Percentiles rank a stretch among this genome's conserved stretches.
phyloP scores from a whole-genome alignment of 2,797 vertebrate genomes.

The Odontamblyopus lacepedii region DNA sequence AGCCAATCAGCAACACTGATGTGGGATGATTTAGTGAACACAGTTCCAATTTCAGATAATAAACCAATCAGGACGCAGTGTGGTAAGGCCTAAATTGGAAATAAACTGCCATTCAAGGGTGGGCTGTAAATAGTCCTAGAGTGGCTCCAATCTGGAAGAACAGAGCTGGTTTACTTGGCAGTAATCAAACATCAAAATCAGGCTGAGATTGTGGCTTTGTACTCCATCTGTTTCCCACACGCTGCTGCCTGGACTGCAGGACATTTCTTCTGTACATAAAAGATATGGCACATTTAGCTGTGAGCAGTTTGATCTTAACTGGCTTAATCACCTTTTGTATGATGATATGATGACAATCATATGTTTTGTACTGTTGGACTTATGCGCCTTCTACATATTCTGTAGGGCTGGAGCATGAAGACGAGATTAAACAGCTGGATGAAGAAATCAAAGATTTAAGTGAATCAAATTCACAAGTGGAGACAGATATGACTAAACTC shows the following conservation, averaged over 20 bases:
- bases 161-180: conserved; percentile 34
- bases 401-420: conserved; percentile 94
- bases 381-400: conserved; percentile 28
- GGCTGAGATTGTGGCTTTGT: conserved; percentile 17
- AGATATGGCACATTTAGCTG: conserved; percentile 22
- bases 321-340: conserved; percentile 14
- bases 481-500: conserved; percentile 98
- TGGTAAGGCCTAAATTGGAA: conserved; percentile 28
- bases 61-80: conserved; percentile 47
- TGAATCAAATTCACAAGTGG: conserved; percentile 98
- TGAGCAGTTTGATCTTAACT: conserved; percentile 21
- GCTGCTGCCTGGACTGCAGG: not conserved
- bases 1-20: conserved; percentile 49
- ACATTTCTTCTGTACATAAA: conserved; percentile 10
- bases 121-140: conserved; percentile 36
- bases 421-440: conserved; percentile 97
- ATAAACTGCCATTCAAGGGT: conserved; percentile 38
- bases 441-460: conserved; percentile 98
- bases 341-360: not conserved
- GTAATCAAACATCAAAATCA: conserved; percentile 38
- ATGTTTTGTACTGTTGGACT: not conserved
- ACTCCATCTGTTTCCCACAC: conserved; percentile 27
- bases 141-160: conserved; percentile 35
- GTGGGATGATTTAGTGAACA: conserved; percentile 32
- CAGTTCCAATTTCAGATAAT: conserved; percentile 48